Conservation (phyloP, 2,888 invertebrate species). For the Hirtodrosophila confusa region DNA sequence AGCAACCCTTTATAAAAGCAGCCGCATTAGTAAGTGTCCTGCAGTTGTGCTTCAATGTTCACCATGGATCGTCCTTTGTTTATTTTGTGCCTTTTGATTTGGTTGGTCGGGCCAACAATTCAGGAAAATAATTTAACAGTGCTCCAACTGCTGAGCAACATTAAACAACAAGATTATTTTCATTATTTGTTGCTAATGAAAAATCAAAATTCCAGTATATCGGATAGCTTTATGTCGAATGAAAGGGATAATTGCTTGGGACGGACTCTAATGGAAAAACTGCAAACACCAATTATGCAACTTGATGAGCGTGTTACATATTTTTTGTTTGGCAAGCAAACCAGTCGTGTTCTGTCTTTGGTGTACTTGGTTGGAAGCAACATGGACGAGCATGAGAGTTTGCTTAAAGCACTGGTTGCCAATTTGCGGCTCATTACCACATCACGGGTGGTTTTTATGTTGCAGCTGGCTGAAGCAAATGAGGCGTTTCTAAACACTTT, state of each 20-base stretch:
- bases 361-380: conserved; percentile 50
- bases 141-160: conserved; percentile 38
- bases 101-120: conserved; percentile 9
- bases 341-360: conserved; percentile 55
- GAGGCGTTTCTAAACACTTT: conserved; percentile 41
- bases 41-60: conserved; percentile 39
- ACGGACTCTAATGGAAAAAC: conserved; percentile 40
- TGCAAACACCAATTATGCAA: conserved; percentile 64
- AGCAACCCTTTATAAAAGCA: conserved; percentile 67
- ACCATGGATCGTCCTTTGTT: conserved; percentile 41
- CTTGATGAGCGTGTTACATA: conserved; percentile 63
- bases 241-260: conserved; percentile 22
- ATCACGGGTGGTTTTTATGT: conserved; percentile 70
- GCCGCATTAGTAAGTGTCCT: conserved; percentile 37
- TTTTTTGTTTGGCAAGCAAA: conserved; percentile 54
- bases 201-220: conserved; percentile 26
- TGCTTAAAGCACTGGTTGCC: conserved; percentile 57
- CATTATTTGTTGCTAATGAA: conserved; percentile 58
- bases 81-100: conserved; percentile 20
- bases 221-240: conserved; percentile 3
- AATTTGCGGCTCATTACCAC: conserved; percentile 69
- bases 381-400: conserved; percentile 39
- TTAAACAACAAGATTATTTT: conserved; percentile 40
- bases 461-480: conserved; percentile 36
- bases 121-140: conserved; percentile 19